These are phyloP conservation scores for Brachyptera putata DNA, from an alignment of 2,888 invertebrate species.

Conservation along the genomic window DNA sequence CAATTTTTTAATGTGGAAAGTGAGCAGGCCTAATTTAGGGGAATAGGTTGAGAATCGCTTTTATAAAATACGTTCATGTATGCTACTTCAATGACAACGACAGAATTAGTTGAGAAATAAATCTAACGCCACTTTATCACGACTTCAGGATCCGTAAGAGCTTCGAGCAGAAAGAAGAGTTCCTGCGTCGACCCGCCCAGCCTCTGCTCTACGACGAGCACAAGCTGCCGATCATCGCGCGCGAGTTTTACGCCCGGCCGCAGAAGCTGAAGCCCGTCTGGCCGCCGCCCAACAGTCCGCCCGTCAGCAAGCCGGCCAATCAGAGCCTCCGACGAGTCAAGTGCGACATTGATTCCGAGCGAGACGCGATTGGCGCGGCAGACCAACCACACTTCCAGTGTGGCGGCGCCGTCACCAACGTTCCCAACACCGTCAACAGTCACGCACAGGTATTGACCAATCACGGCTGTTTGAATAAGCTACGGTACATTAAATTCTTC, in stretches of 20 bases:
- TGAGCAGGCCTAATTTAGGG: too few relatives aligned
- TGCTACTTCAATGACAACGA: too few relatives aligned
- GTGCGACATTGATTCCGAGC: slow-evolving; percentile 46
- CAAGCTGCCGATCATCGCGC: neutral
- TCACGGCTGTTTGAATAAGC: too few relatives aligned
- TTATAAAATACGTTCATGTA: too few relatives aligned
- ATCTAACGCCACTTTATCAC: too few relatives aligned
- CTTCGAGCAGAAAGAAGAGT: slow-evolving; percentile 86
- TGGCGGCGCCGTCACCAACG: slow-evolving; percentile 43
- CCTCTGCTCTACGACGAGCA: neutral
- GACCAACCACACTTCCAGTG: too few relatives aligned
- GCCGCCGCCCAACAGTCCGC: slow-evolving; percentile 54
- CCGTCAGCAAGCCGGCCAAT: slow-evolving; percentile 33
- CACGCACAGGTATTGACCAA: neutral
- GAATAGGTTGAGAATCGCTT: too few relatives aligned
- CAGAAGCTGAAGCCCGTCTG: slow-evolving; percentile 68
- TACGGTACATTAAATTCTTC: too few relatives aligned
- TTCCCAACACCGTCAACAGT: neutral
- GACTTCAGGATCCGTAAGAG: slow-evolving; percentile 59
- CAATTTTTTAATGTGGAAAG: too few relatives aligned
- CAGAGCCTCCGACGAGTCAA: slow-evolving; percentile 49
- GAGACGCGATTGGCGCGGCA: slow-evolving; percentile 37
- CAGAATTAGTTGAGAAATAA: too few relatives aligned
- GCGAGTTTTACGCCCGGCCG: slow-evolving; percentile 75
- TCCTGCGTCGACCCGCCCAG: slow-evolving; percentile 62